Conservation (phyloP, 2,797 vertebrate genomes). For the Anniella stebbinsi region DNA sequence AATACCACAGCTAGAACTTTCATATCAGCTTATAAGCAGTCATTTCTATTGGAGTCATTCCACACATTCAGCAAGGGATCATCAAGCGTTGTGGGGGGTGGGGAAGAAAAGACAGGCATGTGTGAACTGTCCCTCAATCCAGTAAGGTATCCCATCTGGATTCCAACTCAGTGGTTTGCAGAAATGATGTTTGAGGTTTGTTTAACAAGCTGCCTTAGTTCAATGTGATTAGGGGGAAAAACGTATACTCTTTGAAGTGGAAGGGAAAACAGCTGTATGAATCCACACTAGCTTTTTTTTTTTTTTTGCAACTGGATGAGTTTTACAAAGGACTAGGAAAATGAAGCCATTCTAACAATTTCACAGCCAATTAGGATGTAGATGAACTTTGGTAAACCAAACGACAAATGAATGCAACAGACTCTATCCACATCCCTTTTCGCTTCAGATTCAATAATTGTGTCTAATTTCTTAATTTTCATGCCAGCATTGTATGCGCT, state of each 20-base stretch:
- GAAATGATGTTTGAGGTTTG: neutral
- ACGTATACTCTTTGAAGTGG: neutral
- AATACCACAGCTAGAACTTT: neutral
- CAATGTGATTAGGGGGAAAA: neutral
- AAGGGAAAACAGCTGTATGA: neutral
- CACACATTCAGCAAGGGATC: neutral
- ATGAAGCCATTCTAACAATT: slow-evolving; percentile 13
- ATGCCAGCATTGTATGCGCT: slow-evolving; percentile 78
- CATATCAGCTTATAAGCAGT: neutral
- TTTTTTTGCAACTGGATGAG: neutral
- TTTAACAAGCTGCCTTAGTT: neutral
- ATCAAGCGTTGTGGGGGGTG: too few species aligned
- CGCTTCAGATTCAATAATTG: slow-evolving; percentile 78
- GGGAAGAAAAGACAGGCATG: neutral
- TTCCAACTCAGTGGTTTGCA: neutral
- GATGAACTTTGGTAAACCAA: neutral
- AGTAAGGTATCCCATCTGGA: too few species aligned
- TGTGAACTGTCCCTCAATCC: neutral
- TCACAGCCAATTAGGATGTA: slow-evolving; percentile 10
- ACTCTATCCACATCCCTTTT: slow-evolving; percentile 29
- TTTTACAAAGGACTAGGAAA: slow-evolving; percentile 6
- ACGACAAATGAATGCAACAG: slow-evolving; percentile 1
- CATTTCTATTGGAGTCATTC: too few species aligned
- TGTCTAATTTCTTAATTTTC: slow-evolving; percentile 83
- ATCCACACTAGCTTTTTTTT: neutral